Conservation (phyloP, 2,888 invertebrate genomes). For the Ariolimax columbianus region DNA sequence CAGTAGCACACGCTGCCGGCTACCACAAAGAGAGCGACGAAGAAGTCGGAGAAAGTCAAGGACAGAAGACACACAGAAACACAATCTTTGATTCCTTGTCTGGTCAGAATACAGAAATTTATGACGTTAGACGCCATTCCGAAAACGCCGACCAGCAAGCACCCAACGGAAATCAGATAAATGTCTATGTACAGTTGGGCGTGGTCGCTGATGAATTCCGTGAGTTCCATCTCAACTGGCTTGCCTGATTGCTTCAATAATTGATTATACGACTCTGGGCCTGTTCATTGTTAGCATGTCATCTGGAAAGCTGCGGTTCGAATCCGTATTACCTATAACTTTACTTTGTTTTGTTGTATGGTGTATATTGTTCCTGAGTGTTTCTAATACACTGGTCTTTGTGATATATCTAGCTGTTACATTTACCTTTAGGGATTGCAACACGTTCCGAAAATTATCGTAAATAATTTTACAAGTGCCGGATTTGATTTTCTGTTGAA, state of each 20-base stretch:
- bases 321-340: no score
- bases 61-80: slow-evolving; percentile 27
- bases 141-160: not conserved
- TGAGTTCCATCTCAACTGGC: not conserved
- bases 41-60: slow-evolving; percentile 34
- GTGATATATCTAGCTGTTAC: no score
- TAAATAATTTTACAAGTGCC: no score
- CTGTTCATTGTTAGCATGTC: no score
- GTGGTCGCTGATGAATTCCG: slow-evolving; percentile 5
- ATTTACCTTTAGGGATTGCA: no score
- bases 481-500: no score
- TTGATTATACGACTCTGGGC: not conserved
- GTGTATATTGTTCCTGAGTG: no score
- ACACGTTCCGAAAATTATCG: no score
- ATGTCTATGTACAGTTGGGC: slow-evolving; percentile 20
- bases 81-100: slow-evolving; percentile 31
- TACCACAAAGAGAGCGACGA: not conserved
- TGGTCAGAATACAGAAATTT: not conserved
- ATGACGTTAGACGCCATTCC: slow-evolving; percentile 19
- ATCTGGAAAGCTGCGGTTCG: no score
- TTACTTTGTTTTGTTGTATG: no score
- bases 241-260: not conserved
- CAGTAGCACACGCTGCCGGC: slow-evolving; percentile 7
- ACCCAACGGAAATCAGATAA: slow-evolving; percentile 10
- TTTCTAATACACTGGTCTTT: no score